phyloP scores from a whole-genome alignment of 2,888 invertebrate genomes.

The Synergus itoensis region DNA sequence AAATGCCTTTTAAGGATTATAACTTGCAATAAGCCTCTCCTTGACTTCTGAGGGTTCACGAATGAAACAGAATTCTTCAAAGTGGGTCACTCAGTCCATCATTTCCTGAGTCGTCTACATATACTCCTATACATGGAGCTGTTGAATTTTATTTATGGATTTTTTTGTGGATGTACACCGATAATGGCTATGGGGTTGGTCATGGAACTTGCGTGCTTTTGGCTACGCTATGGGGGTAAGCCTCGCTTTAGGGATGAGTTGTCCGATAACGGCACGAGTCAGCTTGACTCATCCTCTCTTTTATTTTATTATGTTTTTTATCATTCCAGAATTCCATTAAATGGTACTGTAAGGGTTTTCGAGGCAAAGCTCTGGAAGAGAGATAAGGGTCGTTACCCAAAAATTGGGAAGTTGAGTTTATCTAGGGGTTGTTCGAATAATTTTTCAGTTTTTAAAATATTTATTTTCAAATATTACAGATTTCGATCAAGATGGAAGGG shows the following conservation, averaged over 20 bases:
- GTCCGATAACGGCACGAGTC: conserved; percentile 32
- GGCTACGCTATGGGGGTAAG: conserved; percentile 14
- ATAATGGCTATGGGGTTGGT: conserved; percentile 62
- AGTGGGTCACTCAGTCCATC: conserved; percentile 17
- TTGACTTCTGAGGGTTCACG: neutral
- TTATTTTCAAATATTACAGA: neutral
- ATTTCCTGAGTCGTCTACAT: conserved; percentile 22
- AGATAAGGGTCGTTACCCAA: neutral
- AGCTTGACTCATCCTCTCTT: conserved; percentile 37
- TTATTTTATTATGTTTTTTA: conserved; percentile 10
- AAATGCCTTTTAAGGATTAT: conserved; percentile 37
- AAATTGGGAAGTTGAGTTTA: neutral
- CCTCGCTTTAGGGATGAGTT: neutral
- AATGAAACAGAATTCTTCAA: neutral
- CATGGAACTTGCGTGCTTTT: conserved; percentile 36
- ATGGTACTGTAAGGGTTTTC: neutral
- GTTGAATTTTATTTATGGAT: conserved; percentile 65
- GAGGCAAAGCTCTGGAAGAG: neutral
- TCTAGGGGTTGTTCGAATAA: too few species aligned
- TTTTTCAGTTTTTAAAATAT: neutral
- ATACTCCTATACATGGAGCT: conserved; percentile 3
- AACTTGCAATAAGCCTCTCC: conserved; percentile 12
- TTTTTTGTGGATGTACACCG: conserved; percentile 64
- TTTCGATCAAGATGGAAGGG: neutral
- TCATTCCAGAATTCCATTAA: conserved; percentile 29